Evolutionary conservation across 2,113 vertebrate genomes (phyloP).

Genomic region (Phoenicopterus ruber): DNA sequence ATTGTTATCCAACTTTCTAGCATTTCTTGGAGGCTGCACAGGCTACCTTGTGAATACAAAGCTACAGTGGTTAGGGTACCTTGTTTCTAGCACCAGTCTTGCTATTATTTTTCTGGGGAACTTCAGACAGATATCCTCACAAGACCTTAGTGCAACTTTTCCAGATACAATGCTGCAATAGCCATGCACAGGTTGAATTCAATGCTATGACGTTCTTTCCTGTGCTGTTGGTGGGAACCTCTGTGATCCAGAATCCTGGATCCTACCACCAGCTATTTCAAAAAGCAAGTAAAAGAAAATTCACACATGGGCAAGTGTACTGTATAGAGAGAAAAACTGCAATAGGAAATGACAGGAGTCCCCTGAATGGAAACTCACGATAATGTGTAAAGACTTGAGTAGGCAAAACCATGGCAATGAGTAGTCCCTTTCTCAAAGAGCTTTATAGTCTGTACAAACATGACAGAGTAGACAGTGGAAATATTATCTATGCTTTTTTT

Average conservation of each 20-base stretch:
- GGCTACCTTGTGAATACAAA: not conserved
- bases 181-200: rapidly evolving
- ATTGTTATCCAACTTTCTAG: not conserved
- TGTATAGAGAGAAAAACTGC: not conserved
- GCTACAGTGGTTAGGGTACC: not conserved
- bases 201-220: not conserved
- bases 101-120: not conserved
- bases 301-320: not conserved
- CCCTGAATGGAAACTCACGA: not conserved
- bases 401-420: not conserved
- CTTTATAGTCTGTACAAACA: not conserved
- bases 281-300: not conserved
- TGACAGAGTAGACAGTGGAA: not conserved
- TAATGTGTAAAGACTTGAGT: not conserved
- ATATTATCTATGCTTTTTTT: not conserved
- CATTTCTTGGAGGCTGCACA: not conserved
- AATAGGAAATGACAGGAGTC: not conserved
- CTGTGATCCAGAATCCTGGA: not conserved
- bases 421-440: not conserved
- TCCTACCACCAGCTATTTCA: not conserved
- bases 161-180: not conserved
- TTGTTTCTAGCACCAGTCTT: not conserved
- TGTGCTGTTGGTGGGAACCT: not conserved
- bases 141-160: not conserved
- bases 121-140: not conserved